Conservation (phyloP, 2,888 invertebrate species). For the Microchrysa polita region DNA sequence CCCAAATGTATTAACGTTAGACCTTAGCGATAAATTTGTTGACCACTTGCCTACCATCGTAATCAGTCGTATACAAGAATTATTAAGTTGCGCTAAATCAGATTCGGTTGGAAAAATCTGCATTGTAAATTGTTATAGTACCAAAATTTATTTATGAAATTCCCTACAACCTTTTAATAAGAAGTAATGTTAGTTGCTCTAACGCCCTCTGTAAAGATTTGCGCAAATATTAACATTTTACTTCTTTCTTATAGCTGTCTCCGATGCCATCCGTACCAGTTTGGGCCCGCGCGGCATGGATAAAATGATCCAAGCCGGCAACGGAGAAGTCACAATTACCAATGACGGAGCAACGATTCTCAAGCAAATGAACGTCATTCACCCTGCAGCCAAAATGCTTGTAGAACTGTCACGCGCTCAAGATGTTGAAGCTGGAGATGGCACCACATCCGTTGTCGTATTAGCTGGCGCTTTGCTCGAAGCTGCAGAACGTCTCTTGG, state of each 20-base stretch:
- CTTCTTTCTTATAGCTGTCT: conserved; percentile 80
- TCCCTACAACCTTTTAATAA: neutral
- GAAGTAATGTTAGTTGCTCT: too few relatives aligned
- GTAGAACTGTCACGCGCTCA: conserved; percentile 98
- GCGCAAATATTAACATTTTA: too few relatives aligned
- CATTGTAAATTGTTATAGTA: too few relatives aligned
- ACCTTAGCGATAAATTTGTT: too few relatives aligned
- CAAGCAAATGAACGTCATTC: conserved; percentile 98
- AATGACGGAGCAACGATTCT: conserved; percentile 99
- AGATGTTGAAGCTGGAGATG: conserved; percentile 99
- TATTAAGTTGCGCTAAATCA: too few relatives aligned
- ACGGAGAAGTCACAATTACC: conserved; percentile 99
- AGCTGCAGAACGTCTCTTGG: conserved; percentile 90
- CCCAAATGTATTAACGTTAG: too few relatives aligned
- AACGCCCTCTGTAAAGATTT: too few relatives aligned
- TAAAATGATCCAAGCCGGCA: conserved; percentile 98
- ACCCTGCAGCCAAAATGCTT: conserved; percentile 99
- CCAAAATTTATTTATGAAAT: neutral
- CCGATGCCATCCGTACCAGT: conserved; percentile 98
- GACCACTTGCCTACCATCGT: too few relatives aligned
- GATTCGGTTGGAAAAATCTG: too few relatives aligned
- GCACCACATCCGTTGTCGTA: conserved; percentile 98
- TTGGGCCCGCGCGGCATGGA: conserved; percentile 99
- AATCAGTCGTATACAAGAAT: too few relatives aligned
- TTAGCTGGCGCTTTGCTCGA: conserved; percentile 96